These are phyloP conservation scores for Chionis minor DNA, from an alignment of 2,113 vertebrate species.

Conservation along the genomic window DNA sequence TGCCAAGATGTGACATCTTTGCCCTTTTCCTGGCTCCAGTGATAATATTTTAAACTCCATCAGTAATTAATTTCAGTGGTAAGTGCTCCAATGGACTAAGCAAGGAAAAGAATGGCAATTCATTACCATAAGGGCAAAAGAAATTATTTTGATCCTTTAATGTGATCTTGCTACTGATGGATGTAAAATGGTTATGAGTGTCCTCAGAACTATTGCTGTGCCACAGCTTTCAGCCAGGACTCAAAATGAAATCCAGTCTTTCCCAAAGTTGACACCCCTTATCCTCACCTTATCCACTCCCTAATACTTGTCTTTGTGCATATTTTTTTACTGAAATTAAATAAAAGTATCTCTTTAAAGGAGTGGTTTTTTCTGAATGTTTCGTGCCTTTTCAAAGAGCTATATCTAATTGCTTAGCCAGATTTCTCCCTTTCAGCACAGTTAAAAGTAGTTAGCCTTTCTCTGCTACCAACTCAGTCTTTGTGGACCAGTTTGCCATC, in stretches of 20 bases:
- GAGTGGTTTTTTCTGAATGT: neutral
- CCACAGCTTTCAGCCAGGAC: neutral
- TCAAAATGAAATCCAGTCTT: neutral
- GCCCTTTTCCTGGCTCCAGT: neutral
- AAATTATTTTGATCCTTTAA: neutral
- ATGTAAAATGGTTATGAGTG: neutral
- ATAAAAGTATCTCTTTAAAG: neutral
- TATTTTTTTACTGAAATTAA: neutral
- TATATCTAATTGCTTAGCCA: neutral
- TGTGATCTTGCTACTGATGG: neutral
- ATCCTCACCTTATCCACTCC: neutral
- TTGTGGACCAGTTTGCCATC: conserved; percentile 1
- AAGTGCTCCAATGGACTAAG: neutral
- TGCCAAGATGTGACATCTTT: conserved; percentile 20
- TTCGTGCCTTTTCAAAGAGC: neutral
- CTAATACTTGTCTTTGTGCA: neutral
- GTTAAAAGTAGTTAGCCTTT: neutral
- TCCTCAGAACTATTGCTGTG: neutral
- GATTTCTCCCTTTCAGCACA: neutral
- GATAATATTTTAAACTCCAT: neutral
- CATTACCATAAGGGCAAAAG: neutral
- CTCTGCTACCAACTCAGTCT: neutral
- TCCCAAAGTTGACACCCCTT: neutral
- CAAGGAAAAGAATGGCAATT: neutral
- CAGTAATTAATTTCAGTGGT: neutral